These are phyloP conservation scores for Himantopus leucocephalus DNA, from an alignment of 2,113 vertebrate genomes.

Conservation along the genomic window DNA sequence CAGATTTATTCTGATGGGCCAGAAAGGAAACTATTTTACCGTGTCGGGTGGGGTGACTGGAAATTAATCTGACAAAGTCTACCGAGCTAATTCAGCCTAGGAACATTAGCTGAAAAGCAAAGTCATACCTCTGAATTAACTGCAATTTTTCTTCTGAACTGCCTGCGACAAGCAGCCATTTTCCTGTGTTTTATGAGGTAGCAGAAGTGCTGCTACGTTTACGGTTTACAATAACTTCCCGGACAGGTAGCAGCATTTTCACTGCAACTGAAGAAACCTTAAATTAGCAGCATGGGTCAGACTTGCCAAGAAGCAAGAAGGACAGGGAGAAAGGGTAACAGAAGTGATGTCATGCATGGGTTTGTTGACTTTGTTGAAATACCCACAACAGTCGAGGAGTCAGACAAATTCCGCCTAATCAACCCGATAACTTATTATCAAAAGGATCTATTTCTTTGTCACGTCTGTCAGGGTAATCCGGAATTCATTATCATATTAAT, in stretches of 20 bases:
- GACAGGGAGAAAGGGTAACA: neutral
- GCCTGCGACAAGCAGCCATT: neutral
- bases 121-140: neutral
- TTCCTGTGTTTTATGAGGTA: neutral
- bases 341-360: neutral
- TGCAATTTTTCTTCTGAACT: neutral
- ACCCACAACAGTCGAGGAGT: conserved; percentile 34
- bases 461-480: conserved; percentile 65
- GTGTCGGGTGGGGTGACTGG: neutral
- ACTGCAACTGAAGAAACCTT: neutral
- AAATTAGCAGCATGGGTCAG: neutral
- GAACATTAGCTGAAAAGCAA: neutral
- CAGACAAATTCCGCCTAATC: conserved; percentile 51
- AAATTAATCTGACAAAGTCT: neutral
- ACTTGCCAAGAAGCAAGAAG: neutral
- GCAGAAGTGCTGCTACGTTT: neutral
- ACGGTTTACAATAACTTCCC: neutral
- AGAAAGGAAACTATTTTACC: neutral
- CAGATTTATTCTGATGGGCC: neutral
- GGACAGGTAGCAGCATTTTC: neutral
- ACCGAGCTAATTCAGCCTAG: neutral
- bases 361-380: conserved; percentile 41
- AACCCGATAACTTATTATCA: conserved; percentile 59
- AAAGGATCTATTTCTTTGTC: conserved; percentile 70
- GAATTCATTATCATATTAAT: conserved; percentile 77